Conservation (phyloP, 2,888 invertebrate genomes). For the Aporophyla lueneburgensis region DNA sequence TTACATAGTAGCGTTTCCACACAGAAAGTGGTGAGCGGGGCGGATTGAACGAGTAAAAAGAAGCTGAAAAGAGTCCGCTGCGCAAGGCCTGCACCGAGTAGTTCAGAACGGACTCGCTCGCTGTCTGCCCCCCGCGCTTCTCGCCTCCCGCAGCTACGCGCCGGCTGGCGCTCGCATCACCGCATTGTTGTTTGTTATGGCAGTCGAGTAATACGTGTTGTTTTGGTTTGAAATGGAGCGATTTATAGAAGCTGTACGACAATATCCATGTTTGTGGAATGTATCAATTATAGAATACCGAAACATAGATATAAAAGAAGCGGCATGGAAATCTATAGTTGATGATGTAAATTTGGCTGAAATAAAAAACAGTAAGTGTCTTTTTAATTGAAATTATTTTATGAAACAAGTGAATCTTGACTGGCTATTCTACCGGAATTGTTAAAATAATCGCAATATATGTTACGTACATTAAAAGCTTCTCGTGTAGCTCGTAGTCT, state of each 20-base stretch:
- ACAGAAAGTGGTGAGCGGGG: too few relatives aligned
- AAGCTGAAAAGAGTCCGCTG: slow-evolving; percentile 44
- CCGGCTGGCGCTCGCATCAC: slow-evolving; percentile 29
- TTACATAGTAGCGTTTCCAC: too few relatives aligned
- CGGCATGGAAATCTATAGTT: slow-evolving; percentile 32
- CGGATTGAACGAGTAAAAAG: too few relatives aligned
- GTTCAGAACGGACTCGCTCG: slow-evolving; percentile 29
- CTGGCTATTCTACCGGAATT: slow-evolving; percentile 36
- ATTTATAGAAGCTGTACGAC: slow-evolving; percentile 38
- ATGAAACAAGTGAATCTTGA: slow-evolving; percentile 39
- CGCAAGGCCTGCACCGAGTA: slow-evolving; percentile 29
- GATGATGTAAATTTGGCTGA: slow-evolving; percentile 37
- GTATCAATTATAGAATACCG: slow-evolving; percentile 41
- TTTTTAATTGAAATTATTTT: slow-evolving; percentile 39
- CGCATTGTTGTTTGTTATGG: slow-evolving; percentile 34
- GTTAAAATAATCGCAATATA: slow-evolving; percentile 44
- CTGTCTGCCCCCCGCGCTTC: slow-evolving; percentile 22
- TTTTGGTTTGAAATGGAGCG: slow-evolving; percentile 26
- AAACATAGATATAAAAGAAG: slow-evolving; percentile 38
- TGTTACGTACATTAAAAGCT: slow-evolving; percentile 42
- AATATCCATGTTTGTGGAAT: slow-evolving; percentile 49
- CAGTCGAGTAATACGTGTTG: slow-evolving; percentile 25
- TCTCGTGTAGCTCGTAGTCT: slow-evolving; percentile 41
- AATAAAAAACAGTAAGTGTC: slow-evolving; percentile 38
- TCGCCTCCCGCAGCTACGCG: slow-evolving; percentile 21